Evolutionary conservation across 1,140 invertebrate species (phyloP).

Genomic region (Colletes gigas): DNA sequence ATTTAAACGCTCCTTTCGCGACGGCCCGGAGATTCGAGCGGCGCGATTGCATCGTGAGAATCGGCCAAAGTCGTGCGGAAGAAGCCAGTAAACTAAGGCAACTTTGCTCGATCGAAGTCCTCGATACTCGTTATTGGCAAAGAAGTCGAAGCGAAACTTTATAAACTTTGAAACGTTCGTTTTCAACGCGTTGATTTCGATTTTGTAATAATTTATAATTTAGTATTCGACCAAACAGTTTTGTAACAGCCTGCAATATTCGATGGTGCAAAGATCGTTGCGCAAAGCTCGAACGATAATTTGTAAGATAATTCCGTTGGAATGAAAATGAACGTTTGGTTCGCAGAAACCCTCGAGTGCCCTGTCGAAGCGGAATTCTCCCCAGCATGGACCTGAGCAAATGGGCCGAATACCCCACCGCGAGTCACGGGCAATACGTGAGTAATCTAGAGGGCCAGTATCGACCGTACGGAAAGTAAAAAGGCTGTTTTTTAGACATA

Average conservation of each 20-base stretch:
- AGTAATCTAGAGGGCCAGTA: conserved; percentile 84
- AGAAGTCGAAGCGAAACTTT: not conserved
- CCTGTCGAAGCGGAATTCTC: conserved; percentile 92
- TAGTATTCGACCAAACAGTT: no score
- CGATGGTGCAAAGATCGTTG: no score
- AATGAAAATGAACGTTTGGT: conserved; percentile 48
- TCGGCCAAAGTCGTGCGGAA: not conserved
- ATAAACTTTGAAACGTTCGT: not conserved
- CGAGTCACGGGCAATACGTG: conserved; percentile 83
- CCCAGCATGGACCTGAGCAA: conserved; percentile 92
- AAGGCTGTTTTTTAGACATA: conserved; percentile 47
- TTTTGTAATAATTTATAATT: no score
- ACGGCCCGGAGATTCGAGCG: not conserved
- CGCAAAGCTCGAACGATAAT: no score
- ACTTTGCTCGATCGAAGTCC: not conserved
- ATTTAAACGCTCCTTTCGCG: not conserved
- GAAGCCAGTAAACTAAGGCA: not conserved
- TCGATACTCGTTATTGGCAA: not conserved
- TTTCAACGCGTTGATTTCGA: no score
- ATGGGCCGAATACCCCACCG: conserved; percentile 88
- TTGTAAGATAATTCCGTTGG: not conserved
- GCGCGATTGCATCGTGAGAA: not conserved
- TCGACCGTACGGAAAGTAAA: conserved; percentile 83
- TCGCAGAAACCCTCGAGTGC: conserved; percentile 92
- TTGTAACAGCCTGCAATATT: no score